These are phyloP conservation scores for Equus quagga DNA, from an alignment of 2,113 vertebrate species.

Conservation along the genomic window DNA sequence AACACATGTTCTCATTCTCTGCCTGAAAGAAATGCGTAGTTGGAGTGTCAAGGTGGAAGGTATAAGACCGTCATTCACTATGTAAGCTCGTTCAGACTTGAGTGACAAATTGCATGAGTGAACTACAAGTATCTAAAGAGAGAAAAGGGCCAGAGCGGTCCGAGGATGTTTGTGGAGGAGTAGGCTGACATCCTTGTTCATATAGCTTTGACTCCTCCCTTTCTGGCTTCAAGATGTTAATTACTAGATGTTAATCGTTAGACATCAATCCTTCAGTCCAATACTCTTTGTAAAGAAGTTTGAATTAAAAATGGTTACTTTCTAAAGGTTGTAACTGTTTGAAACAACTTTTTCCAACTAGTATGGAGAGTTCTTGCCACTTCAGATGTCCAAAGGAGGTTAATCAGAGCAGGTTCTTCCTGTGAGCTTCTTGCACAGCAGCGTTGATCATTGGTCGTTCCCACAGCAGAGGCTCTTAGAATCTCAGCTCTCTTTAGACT, in stretches of 20 bases:
- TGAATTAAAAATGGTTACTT: background rate
- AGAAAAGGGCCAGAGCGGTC: background rate
- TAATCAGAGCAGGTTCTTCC: background rate
- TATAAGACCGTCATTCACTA: background rate
- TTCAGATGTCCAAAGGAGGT: background rate
- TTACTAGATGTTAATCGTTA: background rate
- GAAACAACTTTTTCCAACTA: background rate
- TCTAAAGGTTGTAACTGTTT: background rate
- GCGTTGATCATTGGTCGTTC: fast-evolving
- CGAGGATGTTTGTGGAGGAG: background rate
- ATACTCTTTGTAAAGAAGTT: background rate
- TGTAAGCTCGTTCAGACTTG: background rate
- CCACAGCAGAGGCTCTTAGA: background rate
- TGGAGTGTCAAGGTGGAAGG: background rate
- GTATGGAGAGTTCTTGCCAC: background rate
- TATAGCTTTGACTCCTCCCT: background rate
- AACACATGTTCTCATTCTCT: background rate
- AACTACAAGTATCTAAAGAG: background rate
- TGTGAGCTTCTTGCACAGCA: background rate
- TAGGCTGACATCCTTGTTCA: background rate
- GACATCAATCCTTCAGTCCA: background rate
- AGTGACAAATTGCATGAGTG: background rate
- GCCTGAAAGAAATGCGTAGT: background rate
- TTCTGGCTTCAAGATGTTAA: background rate
- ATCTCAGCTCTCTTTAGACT: background rate